Base-by-base conservation (phyloP, 2,888 invertebrate genomes). In the Strigamia transsilvanica region DNA sequence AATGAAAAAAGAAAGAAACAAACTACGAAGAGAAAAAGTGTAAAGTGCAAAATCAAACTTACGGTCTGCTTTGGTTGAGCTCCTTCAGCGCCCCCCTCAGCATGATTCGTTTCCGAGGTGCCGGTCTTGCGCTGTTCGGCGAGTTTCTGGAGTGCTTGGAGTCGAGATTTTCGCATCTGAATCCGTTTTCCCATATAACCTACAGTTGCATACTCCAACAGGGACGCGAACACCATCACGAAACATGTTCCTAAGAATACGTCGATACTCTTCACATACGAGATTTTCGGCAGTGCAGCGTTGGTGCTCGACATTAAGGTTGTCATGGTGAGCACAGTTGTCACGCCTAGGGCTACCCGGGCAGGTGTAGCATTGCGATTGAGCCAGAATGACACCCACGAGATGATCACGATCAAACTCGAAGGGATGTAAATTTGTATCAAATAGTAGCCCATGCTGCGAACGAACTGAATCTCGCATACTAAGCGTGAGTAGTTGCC, bases 391-490 rank as follows among this genome's bases (percentile, higher is more conserved):
- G 95, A 95, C 89, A 97, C 96, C 97, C 97, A 97, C 87, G 96
- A 96, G 91, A 97, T 97, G 90, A 97, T 96, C 89, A 97, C 97
- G 90, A 97, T 97, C 90, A 97, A 92, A 89, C 96, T 95, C 90
- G 97, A 96, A 88, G 97, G 97, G 91, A 97, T 96, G 91, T 97
- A 97, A 90, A 97, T 97, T 91, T 97, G 97, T 91, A 98, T 98
- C 88, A 97, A 92, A 91, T 98, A 98, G 92, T 98, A 98, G 88
- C 98, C 98, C 96, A 98, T 97, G 88, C 97, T 97, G 86, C 98
- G 93, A 87, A 96, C 96, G 90, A 98, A 97, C 90, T 97, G 96
- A 90, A 97, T 97, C 90, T 96, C 96, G 91, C 96, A 97, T 87
- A 95, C 95, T 92, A 98, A 91, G 88, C 97, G 93, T 87, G 96